Conservation (phyloP, 2,888 invertebrate genomes). For the Drosophila neotestacea region DNA sequence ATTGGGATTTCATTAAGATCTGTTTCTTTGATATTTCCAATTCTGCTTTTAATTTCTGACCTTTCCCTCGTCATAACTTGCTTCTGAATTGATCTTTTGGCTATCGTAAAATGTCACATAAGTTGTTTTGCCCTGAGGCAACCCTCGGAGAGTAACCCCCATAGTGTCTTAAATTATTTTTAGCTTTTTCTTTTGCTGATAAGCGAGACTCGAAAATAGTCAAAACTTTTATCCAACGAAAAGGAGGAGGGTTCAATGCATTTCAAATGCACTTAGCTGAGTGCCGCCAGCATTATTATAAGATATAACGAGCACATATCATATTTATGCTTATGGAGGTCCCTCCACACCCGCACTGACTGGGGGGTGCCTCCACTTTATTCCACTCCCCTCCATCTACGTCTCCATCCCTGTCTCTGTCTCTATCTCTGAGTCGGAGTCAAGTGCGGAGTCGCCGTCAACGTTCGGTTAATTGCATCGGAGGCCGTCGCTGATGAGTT, state of each 20-base stretch:
- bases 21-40: background rate
- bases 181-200: conserved; percentile 44
- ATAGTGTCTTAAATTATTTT: conserved; percentile 47
- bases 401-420: background rate
- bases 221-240: conserved; percentile 24
- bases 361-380: background rate
- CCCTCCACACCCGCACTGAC: conserved; percentile 61
- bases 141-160: conserved; percentile 16
- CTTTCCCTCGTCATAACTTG: conserved; percentile 9
- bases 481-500: conserved; percentile 76
- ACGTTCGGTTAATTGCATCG: conserved; percentile 71
- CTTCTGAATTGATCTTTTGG: conserved; percentile 30
- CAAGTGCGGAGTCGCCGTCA: conserved; percentile 63
- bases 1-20: background rate
- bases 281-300: conserved; percentile 66
- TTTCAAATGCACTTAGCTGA: conserved; percentile 66
- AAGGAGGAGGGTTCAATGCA: conserved; percentile 37
- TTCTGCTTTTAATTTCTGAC: background rate
- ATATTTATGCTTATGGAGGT: conserved; percentile 55
- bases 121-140: background rate
- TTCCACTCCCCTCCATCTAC: background rate
- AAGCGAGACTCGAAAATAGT: conserved; percentile 43
- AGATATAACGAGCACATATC: conserved; percentile 61
- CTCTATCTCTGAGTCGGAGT: conserved; percentile 48
- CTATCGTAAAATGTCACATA: conserved; percentile 36